Evolutionary conservation across 2,888 invertebrate species (phyloP).

Genomic region (Tridacna gigas): DNA sequence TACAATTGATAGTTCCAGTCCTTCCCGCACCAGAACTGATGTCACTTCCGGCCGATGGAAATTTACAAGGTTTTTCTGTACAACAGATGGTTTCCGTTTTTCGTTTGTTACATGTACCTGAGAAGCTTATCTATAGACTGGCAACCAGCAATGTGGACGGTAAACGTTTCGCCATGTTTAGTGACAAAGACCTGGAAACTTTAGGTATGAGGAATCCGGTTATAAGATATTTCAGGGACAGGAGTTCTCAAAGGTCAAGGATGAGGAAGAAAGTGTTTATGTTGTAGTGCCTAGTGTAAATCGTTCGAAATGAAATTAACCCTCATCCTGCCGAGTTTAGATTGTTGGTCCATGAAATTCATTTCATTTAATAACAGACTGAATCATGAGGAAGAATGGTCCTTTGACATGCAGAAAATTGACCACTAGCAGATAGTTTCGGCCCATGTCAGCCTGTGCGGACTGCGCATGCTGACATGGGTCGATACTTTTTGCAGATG

Average conservation of each 20-base stretch:
- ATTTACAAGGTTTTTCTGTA: slow-evolving; percentile 72
- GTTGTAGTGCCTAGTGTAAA: slow-evolving; percentile 23
- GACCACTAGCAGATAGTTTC: no score
- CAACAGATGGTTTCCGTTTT: slow-evolving; percentile 79
- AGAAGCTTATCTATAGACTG: slow-evolving; percentile 67
- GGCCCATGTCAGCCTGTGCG: no score
- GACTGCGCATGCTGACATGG: no score
- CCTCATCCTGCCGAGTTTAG: no score
- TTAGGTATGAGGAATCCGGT: slow-evolving; percentile 72
- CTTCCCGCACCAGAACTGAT: slow-evolving; percentile 53
- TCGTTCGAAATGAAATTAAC: no score
- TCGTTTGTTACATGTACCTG: slow-evolving; percentile 71
- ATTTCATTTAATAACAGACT: no score
- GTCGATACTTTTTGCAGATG: no score
- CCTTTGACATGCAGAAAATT: no score
- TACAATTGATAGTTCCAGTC: slow-evolving; percentile 42
- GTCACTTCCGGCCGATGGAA: slow-evolving; percentile 77
- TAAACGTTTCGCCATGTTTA: slow-evolving; percentile 76
- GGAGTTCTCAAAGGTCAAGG: slow-evolving; percentile 35
- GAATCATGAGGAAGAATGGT: no score
- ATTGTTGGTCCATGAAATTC: no score
- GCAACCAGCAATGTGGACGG: slow-evolving; percentile 77
- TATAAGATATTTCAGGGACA: slow-evolving; percentile 71
- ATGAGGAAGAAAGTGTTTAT: slow-evolving; percentile 47
- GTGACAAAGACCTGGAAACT: slow-evolving; percentile 75